Conservation (phyloP, 2,797 vertebrate genomes). For the Ara ararauna region DNA sequence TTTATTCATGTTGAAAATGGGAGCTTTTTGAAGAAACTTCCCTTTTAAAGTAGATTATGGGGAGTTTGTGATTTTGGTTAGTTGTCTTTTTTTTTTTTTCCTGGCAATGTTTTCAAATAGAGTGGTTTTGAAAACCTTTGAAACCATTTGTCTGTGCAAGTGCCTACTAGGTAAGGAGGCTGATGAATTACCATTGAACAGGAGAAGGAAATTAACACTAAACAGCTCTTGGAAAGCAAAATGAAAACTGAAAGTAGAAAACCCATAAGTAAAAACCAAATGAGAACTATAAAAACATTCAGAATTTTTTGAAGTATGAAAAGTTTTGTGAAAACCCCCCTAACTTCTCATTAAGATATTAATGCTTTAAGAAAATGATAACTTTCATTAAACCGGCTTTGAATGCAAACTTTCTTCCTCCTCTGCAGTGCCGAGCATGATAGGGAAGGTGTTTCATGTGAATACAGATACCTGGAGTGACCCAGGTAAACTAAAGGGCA, state of each 20-base stretch:
- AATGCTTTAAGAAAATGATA: background rate
- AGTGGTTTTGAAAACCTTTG: slow-evolving; percentile 45
- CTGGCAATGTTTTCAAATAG: slow-evolving; percentile 25
- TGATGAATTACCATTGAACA: background rate
- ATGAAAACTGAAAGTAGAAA: slow-evolving; percentile 12
- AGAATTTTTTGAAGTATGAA: background rate
- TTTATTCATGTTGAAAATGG: slow-evolving; percentile 15
- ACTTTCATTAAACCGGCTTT: background rate
- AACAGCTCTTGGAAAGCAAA: slow-evolving; percentile 13
- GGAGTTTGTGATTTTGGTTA: background rate
- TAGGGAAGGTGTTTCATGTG: background rate
- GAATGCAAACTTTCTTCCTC: background rate
- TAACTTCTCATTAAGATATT: background rate
- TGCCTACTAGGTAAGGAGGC: slow-evolving; percentile 16
- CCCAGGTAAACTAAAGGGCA: background rate
- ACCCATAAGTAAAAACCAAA: background rate
- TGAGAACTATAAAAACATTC: background rate
- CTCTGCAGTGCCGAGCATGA: background rate
- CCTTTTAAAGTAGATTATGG: background rate
- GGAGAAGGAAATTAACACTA: slow-evolving; percentile 14
- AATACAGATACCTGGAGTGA: background rate
- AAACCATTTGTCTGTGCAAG: slow-evolving; percentile 30
- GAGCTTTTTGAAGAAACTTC: slow-evolving; percentile 13
- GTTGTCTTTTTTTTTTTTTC: background rate
- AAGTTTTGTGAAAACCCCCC: background rate